phyloP scores from a whole-genome alignment of 2,888 invertebrate genomes.

The Cacoxenus indagator region DNA sequence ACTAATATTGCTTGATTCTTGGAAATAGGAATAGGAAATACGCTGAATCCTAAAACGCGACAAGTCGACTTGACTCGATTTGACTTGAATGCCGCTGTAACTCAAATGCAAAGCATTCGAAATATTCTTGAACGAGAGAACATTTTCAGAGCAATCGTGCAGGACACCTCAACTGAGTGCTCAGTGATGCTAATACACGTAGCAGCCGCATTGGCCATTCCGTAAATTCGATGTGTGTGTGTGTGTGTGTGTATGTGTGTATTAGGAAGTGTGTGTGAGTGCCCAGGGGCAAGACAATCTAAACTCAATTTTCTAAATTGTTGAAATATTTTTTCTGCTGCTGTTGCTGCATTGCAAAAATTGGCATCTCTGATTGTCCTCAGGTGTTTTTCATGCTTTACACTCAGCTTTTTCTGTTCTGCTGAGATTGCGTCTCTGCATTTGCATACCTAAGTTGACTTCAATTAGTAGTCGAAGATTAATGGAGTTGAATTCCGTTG shows the following conservation, averaged over 20 bases:
- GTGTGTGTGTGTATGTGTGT: neutral
- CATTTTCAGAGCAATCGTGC: neutral
- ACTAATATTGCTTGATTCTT: neutral
- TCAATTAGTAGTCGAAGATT: constrained; percentile 19
- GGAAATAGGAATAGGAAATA: neutral
- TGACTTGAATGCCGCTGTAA: neutral
- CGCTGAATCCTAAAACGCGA: neutral
- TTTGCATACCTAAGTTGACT: constrained; percentile 20
- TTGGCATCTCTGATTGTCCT: constrained; percentile 20
- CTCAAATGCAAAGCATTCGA: neutral
- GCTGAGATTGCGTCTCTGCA: constrained; percentile 6
- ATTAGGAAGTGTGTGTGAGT: neutral
- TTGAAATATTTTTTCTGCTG: constrained; percentile 12
- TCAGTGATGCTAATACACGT: neutral
- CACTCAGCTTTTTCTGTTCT: neutral
- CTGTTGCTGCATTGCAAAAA: constrained; percentile 15
- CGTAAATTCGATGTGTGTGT: neutral
- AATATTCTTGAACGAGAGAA: neutral
- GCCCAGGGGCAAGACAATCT: constrained; percentile 15
- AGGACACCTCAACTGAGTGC: neutral
- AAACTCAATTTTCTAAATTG: constrained; percentile 24
- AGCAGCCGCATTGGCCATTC: neutral
- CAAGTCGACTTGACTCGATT: neutral
- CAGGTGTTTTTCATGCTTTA: constrained; percentile 20
- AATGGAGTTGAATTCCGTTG: constrained; percentile 9